A percentile compares a stretch with the other conserved stretches of the same genome.
Evolutionary conservation across 2,113 vertebrate species (phyloP).

Genomic region (Catharus bicknelli): DNA sequence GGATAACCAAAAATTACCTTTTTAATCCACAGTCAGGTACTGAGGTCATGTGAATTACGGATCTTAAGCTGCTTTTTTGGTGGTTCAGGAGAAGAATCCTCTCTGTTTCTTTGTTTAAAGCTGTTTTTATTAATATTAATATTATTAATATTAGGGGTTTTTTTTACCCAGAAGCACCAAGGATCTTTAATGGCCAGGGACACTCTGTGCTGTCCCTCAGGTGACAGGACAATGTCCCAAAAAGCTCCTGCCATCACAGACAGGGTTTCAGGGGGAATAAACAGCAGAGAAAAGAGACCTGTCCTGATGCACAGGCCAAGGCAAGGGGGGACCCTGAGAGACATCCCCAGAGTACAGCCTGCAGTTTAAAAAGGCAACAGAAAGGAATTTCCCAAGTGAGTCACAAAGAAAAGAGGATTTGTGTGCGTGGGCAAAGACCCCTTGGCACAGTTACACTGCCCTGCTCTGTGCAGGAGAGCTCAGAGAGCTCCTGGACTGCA

Average conservation of each 20-base stretch:
- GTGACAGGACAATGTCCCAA: background rate
- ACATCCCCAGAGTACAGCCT: background rate
- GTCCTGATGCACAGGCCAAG: background rate
- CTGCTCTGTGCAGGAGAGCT: too few relatives aligned
- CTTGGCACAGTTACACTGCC: background rate
- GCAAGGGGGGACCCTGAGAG: background rate
- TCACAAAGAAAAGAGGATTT: background rate
- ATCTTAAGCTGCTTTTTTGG: background rate
- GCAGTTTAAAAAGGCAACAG: background rate
- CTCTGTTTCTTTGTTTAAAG: background rate
- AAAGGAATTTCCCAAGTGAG: background rate
- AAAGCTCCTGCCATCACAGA: background rate
- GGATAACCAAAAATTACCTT: rapidly evolving
- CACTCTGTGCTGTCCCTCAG: background rate
- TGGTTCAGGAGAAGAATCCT: background rate
- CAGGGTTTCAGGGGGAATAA: background rate
- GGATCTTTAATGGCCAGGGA: background rate
- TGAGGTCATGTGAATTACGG: background rate
- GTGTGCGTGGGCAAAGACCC: background rate
- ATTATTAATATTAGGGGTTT: background rate
- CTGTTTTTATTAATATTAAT: background rate
- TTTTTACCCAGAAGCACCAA: background rate
- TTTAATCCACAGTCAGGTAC: background rate
- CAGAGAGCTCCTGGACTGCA: too few relatives aligned
- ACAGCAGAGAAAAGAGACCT: background rate